phyloP scores from a whole-genome alignment of 2,888 invertebrate genomes.

The Microchrysa polita region DNA sequence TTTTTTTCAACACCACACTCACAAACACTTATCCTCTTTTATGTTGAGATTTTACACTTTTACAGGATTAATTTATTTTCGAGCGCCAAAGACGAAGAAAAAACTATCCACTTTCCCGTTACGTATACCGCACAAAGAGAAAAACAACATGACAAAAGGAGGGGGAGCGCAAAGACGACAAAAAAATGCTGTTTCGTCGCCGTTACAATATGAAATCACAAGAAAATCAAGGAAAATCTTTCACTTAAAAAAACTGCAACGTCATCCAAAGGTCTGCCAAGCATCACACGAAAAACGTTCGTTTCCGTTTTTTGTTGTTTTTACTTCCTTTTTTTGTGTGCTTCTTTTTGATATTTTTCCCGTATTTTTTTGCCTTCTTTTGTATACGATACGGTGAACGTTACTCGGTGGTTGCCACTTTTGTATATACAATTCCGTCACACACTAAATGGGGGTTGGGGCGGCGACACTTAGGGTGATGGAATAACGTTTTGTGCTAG shows the following conservation, averaged over 20 bases:
- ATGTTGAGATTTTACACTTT: slow-evolving; percentile 11
- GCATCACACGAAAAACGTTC: not conserved
- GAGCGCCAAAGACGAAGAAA: too few species aligned
- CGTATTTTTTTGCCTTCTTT: slow-evolving; percentile 5
- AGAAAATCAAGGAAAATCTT: slow-evolving; percentile 18
- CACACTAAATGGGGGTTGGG: too few species aligned
- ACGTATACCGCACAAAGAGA: not conserved
- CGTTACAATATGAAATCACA: not conserved
- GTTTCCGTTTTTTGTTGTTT: not conserved
- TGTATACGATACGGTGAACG: not conserved
- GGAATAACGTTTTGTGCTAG: not conserved
- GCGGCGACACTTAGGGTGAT: too few species aligned
- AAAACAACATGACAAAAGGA: not conserved
- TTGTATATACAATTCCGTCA: slow-evolving; percentile 2
- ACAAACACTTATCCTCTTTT: not conserved
- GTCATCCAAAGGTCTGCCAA: slow-evolving; percentile 10
- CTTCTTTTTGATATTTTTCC: slow-evolving; percentile 3
- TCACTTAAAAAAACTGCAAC: slow-evolving; percentile 11
- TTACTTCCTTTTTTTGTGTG: too few species aligned
- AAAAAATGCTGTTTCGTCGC: slow-evolving; percentile 3
- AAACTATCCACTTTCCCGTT: too few species aligned
- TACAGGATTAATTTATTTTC: not conserved
- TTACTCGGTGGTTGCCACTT: too few species aligned
- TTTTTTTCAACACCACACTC: slow-evolving; percentile 2
- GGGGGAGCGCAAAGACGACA: too few species aligned